A percentile compares a stretch with the other conserved stretches of the same genome.
These are phyloP conservation scores for Macrostomum lignano DNA, from an alignment of 1,140 invertebrate species.

Conservation along the genomic window DNA sequence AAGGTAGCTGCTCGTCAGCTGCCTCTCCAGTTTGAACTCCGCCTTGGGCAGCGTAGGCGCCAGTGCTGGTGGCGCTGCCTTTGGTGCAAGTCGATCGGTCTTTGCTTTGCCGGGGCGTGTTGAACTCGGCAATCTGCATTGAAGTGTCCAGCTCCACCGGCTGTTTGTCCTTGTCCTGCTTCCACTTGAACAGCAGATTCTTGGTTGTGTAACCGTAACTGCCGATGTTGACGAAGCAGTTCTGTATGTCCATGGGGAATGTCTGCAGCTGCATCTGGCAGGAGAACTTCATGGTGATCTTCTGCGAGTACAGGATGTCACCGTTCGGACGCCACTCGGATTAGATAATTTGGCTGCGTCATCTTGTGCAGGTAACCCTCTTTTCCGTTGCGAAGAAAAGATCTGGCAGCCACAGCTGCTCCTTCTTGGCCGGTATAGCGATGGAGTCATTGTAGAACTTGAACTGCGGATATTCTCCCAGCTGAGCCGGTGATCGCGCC, in stretches of 20 bases:
- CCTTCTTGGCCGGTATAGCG: not conserved
- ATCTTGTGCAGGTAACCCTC: slow-evolving; percentile 12
- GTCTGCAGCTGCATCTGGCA: slow-evolving; percentile 85
- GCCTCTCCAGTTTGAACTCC: not conserved
- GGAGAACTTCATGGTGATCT: slow-evolving; percentile 12
- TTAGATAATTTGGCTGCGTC: slow-evolving; percentile 36
- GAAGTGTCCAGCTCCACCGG: not conserved
- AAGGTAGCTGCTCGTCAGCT: slow-evolving; percentile 4
- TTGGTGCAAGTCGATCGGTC: not conserved
- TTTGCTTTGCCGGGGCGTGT: not conserved
- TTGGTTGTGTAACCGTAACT: slow-evolving; percentile 37
- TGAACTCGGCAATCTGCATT: slow-evolving; percentile 3
- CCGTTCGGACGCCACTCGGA: slow-evolving; percentile 34
- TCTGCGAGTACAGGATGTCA: slow-evolving; percentile 31
- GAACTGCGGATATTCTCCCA: slow-evolving; percentile 3
- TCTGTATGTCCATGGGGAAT: slow-evolving; percentile 75
- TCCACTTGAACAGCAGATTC: slow-evolving; percentile 14
- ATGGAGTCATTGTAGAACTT: slow-evolving; percentile 2
- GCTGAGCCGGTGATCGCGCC: slow-evolving; percentile 2
- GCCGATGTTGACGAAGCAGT: slow-evolving; percentile 58
- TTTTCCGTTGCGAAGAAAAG: slow-evolving; percentile 6
- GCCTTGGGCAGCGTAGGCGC: slow-evolving; percentile 3
- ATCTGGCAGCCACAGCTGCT: slow-evolving; percentile 6
- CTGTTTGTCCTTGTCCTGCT: not conserved
- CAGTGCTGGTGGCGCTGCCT: not conserved